Evolutionary conservation across 1,140 invertebrate genomes (phyloP), one percentile per base, ranked within the genome.

Genomic region (Gyrodactylus salaris): DNA sequence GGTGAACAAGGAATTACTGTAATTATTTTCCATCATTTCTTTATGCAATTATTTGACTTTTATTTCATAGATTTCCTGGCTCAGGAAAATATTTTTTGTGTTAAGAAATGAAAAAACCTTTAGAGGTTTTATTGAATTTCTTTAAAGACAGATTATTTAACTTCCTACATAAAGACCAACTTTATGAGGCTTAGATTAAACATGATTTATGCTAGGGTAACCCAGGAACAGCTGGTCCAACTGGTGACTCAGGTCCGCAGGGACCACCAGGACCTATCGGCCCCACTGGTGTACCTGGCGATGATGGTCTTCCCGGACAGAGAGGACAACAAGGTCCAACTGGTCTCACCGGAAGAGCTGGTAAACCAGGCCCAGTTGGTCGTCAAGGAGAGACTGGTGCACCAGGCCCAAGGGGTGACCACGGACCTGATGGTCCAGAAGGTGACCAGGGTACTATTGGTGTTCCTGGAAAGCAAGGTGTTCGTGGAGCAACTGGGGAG

Each of bases 401-500:
- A 70, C 79, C 85, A 0, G 80, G 83, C 70, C 84, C 83, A 20
- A 70, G 76, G 0, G 82, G 81, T 26, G 24, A 74, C 0, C 78
- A 23, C n/a, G 73, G 76, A 26, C 26, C 23, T n/a, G 27, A 73
- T 75, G 73, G 76, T 68, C 72, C 72, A 74, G 26, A 84, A 77
- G 86, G 85, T 73, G 78, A 80, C 1, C 21, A 71, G 26, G 74
- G 74, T 26, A 20, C 54, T 1, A 24, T 26, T 23, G 74, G 74
- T 23, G 19, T 21, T 1, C 20, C 21, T 25, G 74, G 74, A 21
- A 24, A 23, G 25, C 73, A 72, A 21, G 74, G 74, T 20, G 21
- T 23, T 19, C 23, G 23, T 21, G 74, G 70, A 74, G 20, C 20
- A 74, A 76, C 74, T 72, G 84, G 84, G 73, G 78, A 81, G 1